Evolutionary conservation across 23 tunicate species (phyloP).

Genomic region (Phallusia fumigata): DNA sequence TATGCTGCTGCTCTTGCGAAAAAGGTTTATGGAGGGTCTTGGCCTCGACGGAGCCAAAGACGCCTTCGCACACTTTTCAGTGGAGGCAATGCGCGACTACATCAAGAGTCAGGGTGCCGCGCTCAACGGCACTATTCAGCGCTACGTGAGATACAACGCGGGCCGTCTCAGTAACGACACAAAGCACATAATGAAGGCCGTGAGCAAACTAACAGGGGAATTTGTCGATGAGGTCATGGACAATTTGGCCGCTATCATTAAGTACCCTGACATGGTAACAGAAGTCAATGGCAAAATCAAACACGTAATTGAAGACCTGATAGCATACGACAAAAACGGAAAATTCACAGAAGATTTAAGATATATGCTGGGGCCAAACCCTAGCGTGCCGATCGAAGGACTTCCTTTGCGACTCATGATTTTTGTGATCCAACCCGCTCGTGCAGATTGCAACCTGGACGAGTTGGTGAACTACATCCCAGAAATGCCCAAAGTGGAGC

Average conservation of each 20-base stretch:
- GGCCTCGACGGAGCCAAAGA: conserved; percentile 18
- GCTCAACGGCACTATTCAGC: not conserved
- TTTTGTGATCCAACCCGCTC: conserved; percentile 12
- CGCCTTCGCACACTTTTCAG: conserved; percentile 2
- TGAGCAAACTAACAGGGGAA: conserved; percentile 12
- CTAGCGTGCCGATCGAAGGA: conserved; percentile 6
- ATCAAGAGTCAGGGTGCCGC: conserved; percentile 13
- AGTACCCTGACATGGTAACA: conserved; percentile 1
- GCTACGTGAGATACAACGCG: not conserved
- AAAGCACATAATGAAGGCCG: conserved; percentile 15
- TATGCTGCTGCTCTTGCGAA: not conserved
- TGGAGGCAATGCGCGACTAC: not conserved
- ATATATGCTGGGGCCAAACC: not conserved
- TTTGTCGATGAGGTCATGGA: conserved; percentile 10
- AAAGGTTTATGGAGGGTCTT: conserved; percentile 12
- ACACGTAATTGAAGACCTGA: conserved; percentile 17
- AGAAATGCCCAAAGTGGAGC: not conserved
- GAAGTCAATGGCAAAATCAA: not conserved
- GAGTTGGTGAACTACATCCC: conserved; percentile 1
- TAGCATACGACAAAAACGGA: not conserved
- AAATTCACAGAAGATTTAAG: conserved; percentile 19
- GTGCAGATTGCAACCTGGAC: conserved; percentile 4
- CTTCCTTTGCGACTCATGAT: conserved; percentile 5
- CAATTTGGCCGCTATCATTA: conserved; percentile 6
- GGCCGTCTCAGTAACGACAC: conserved; percentile 12